Conservation (phyloP, 1,140 invertebrate species). For the Eumaeus atala region DNA sequence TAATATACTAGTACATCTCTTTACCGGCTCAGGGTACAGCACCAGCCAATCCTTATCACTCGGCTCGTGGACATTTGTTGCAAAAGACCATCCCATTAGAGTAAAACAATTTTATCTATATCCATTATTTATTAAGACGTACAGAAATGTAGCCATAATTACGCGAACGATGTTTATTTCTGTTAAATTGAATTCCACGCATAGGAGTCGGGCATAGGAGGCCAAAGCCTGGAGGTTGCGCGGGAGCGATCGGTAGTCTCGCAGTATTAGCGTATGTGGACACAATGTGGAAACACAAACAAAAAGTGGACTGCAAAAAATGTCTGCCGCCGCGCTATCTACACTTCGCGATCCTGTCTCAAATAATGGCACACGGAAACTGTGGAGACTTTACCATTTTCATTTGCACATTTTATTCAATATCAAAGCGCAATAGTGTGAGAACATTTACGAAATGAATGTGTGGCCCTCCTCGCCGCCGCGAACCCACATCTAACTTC, state of each 20-base stretch:
- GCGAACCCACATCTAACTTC: no score
- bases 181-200: constrained; percentile 14
- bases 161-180: not conserved
- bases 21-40: no score
- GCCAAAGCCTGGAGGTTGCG: not conserved
- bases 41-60: no score
- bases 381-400: constrained; percentile 26
- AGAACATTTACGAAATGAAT: no score
- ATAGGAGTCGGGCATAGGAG: constrained; percentile 1
- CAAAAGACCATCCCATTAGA: no score
- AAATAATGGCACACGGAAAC: constrained; percentile 40
- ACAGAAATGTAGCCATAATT: constrained; percentile 5
- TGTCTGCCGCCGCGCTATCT: constrained; percentile 61
- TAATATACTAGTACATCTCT: no score
- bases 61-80: no score
- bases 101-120: constrained; percentile 8
- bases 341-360: constrained; percentile 56
- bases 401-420: no score
- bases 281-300: constrained; percentile 43
- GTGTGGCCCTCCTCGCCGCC: no score
- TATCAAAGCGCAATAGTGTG: no score
- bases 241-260: constrained; percentile 32
- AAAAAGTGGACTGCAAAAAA: constrained; percentile 47
- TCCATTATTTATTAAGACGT: constrained; percentile 6
- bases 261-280: constrained; percentile 54